phyloP scores from a whole-genome alignment of 2,888 invertebrate genomes.

The Prosapia bicincta region DNA sequence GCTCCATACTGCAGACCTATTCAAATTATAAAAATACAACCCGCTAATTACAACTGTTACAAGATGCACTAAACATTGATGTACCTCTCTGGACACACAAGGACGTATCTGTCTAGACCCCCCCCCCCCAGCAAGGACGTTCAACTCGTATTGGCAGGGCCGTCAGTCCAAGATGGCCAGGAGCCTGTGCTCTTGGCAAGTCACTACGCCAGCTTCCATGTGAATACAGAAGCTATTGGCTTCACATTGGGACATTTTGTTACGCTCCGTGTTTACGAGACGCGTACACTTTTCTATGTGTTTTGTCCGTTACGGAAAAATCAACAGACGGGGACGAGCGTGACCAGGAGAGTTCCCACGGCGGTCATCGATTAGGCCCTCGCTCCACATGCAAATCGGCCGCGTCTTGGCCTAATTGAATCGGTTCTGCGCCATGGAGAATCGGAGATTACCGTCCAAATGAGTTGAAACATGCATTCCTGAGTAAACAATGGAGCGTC shows the following conservation, averaged over 20 bases:
- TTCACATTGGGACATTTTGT: not conserved
- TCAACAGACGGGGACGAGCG: not conserved
- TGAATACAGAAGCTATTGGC: not conserved
- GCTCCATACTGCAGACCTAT: too few relatives aligned
- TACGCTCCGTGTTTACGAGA: not conserved
- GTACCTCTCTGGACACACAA: too few relatives aligned
- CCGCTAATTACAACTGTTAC: too few relatives aligned
- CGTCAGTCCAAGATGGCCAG: not conserved
- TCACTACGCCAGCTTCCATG: not conserved
- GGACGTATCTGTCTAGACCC: too few relatives aligned
- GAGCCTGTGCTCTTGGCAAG: not conserved
- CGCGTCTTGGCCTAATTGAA: not conserved
- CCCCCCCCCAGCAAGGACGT: too few relatives aligned
- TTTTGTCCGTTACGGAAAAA: not conserved
- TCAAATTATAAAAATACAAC: too few relatives aligned
- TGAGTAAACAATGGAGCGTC: not conserved
- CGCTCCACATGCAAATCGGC: not conserved
- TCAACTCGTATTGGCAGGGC: too few relatives aligned
- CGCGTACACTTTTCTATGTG: not conserved
- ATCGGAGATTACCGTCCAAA: conserved; percentile 25
- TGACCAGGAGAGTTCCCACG: not conserved
- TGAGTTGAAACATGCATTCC: conserved; percentile 10
- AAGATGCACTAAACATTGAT: too few relatives aligned
- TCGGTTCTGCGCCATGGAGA: conserved; percentile 11
- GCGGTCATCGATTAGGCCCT: not conserved